These are phyloP conservation scores for Felis catus DNA, from an alignment of 2,113 vertebrate species.

Conservation along the genomic window F.catus_Fca126_mat1.0 CM031418.1:135182501-135183000, in stretches of 20 bases:
- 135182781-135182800: too few species aligned
- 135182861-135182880: too few species aligned
- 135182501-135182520: background rate
- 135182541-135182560: background rate
- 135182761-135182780: too few species aligned
- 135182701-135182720: background rate
- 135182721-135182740: background rate
- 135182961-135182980: too few species aligned
- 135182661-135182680: background rate
- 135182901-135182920: too few species aligned
- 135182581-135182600: background rate
- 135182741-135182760: background rate
- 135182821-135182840: too few species aligned
- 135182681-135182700: background rate
- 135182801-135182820: too few species aligned
- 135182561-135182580: background rate
- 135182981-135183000: background rate
- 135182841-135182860: too few species aligned
- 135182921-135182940: too few species aligned
- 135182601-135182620: background rate
- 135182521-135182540: background rate
- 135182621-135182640: background rate
- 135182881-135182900: too few species aligned
- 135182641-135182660: too few species aligned
- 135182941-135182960: too few species aligned